Evolutionary conservation across 2,888 invertebrate genomes (phyloP).

Genomic region (Elaeidobius kamerunicus): DNA sequence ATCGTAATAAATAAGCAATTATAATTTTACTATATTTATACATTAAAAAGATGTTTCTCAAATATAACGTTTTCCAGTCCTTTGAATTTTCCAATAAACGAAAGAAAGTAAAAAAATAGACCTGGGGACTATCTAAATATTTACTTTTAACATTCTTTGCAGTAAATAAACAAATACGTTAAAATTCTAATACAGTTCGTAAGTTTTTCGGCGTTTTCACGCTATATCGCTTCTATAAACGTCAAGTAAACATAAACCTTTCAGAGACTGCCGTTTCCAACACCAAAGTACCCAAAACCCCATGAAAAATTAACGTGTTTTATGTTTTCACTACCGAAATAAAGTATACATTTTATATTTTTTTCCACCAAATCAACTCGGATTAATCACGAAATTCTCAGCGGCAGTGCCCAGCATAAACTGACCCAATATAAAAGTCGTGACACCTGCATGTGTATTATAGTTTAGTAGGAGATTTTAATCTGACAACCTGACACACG

Average conservation of each 20-base stretch:
- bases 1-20: no score
- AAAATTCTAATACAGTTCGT: conserved; percentile 22
- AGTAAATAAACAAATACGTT: no score
- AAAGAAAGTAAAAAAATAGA: no score
- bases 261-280: conserved; percentile 13
- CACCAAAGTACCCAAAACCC: conserved; percentile 15
- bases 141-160: no score
- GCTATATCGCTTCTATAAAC: conserved; percentile 15
- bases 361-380: conserved; percentile 22
- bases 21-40: no score
- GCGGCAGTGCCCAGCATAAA: conserved; percentile 6
- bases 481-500: conserved; percentile 26
- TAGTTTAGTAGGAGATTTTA: conserved; percentile 19
- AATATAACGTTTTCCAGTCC: no score
- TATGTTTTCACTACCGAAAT: conserved; percentile 11
- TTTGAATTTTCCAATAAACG: no score
- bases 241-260: conserved; percentile 17
- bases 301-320: conserved; percentile 22
- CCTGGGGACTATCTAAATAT: no score
- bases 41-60: no score
- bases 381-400: conserved; percentile 18
- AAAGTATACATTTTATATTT: conserved; percentile 19
- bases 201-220: conserved; percentile 16
- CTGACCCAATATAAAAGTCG: conserved; percentile 1
- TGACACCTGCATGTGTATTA: conserved; percentile 18